Evolutionary conservation across 2,113 vertebrate genomes (phyloP), one percentile per base, ranked within the genome.

Genomic region (Mormoops blainvillei): DNA sequence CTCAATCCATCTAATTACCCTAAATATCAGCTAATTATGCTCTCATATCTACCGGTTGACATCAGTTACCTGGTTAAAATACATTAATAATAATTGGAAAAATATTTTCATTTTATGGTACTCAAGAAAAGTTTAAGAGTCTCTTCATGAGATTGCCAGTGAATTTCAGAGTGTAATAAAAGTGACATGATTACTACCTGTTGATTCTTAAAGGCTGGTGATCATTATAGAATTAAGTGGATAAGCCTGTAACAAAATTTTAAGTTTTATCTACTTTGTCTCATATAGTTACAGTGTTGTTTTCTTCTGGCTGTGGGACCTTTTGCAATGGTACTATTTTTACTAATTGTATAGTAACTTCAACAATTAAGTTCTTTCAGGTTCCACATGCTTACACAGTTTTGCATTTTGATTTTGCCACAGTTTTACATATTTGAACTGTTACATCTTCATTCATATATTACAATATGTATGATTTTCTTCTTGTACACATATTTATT

Each of bases 51-150:
- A 67, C 70, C 26, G n/a, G n/a, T n/a, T n/a, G n/a, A n/a, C n/a
- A n/a, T n/a, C n/a, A 76, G 76, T 94, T 70, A 61, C n/a, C 31
- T 89, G 52, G 52, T 70, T 93, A 86, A 94, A 85, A 50, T 90
- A 77, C 41, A 45, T 91, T 70, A 92, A 87, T 77, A 94, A 38
- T 88, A 86, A 82, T 28, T 96, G 45, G 80, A 56, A 77, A 93
- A 96, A 89, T 82, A 48, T 89, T 96, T 95, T 89, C n/a, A n/a
- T 36, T 76, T 95, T 85, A 41, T 92, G n/a, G 11, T 89, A 88
- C 45, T 84, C n/a, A 84, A 88, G 86, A 43, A 87, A 93, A 92
- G 48, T 81, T 89, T 68, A 86, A 95, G 88, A 89, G 65, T 48
- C 87, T 95, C 84, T 91, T 91, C 63, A 81, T 74, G 52, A 94